Evolutionary conservation across 1,140 invertebrate species (phyloP).

Genomic region (Pachypeltis micranthus): DNA sequence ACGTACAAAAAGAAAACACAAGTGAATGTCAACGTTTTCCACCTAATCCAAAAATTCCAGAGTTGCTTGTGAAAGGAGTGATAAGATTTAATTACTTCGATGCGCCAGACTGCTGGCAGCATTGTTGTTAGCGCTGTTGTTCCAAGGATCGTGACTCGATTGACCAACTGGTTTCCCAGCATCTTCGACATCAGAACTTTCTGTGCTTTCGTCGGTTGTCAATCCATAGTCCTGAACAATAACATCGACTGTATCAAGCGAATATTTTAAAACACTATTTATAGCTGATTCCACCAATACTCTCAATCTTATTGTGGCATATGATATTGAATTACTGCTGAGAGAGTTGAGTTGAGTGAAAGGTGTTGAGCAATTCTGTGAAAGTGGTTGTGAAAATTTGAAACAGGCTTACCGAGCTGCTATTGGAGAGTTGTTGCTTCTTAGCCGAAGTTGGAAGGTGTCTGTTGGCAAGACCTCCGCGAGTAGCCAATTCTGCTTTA

Average conservation of each 20-base stretch:
- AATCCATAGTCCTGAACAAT: slow-evolving; percentile 25
- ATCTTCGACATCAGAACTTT: slow-evolving; percentile 25
- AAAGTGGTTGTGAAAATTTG: no score
- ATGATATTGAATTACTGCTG: no score
- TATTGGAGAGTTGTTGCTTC: slow-evolving; percentile 46
- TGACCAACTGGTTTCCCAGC: slow-evolving; percentile 13
- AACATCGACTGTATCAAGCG: no score
- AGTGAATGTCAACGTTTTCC: not conserved
- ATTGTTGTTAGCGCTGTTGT: slow-evolving; percentile 15
- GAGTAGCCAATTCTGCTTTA: slow-evolving; percentile 72
- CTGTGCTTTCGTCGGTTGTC: slow-evolving; percentile 23
- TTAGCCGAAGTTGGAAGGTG: slow-evolving; percentile 40
- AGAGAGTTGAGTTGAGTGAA: no score
- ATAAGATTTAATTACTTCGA: slow-evolving; percentile 16
- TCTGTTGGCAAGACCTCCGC: slow-evolving; percentile 42
- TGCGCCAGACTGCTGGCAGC: slow-evolving; percentile 12
- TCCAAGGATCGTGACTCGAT: slow-evolving; percentile 9
- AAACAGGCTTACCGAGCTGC: slow-evolving; percentile 45
- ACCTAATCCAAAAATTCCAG: slow-evolving; percentile 13
- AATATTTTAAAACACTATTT: no score
- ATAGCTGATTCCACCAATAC: no score
- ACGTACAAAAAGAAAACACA: slow-evolving; percentile 6
- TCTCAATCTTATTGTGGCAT: no score
- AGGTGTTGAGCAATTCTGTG: no score
- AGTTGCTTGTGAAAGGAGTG: slow-evolving; percentile 14